Conservation (phyloP, 1,140 invertebrate genomes). For the Paracyclopina nana region DNA sequence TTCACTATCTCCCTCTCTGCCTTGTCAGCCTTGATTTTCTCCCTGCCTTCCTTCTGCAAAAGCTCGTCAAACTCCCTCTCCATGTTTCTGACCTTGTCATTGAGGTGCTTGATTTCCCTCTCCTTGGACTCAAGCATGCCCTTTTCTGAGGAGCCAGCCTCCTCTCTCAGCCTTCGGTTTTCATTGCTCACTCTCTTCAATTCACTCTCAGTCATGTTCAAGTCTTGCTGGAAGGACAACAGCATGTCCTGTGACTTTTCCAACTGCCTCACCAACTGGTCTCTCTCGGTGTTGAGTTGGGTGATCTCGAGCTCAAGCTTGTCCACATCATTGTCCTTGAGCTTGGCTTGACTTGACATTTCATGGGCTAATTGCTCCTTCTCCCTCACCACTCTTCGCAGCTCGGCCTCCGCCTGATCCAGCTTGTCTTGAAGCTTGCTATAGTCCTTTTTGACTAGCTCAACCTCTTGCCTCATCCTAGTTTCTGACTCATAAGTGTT, state of each 20-base stretch:
- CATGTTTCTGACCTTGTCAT: slow-evolving; percentile 42
- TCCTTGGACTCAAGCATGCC: slow-evolving; percentile 45
- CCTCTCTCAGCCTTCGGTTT: slow-evolving; percentile 47
- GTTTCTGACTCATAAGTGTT: slow-evolving; percentile 14
- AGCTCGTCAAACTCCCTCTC: slow-evolving; percentile 25
- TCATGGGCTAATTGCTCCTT: slow-evolving; percentile 21
- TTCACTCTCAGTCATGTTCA: slow-evolving; percentile 53
- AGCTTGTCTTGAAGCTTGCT: slow-evolving; percentile 16
- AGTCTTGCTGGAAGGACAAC: slow-evolving; percentile 71
- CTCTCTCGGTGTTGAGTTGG: slow-evolving; percentile 57
- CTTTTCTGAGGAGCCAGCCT: slow-evolving; percentile 43
- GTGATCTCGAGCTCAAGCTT: slow-evolving; percentile 63
- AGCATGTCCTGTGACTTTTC: slow-evolving; percentile 81
- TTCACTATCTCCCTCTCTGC: slow-evolving; percentile 7
- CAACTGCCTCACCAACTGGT: slow-evolving; percentile 64
- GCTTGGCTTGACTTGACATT: slow-evolving; percentile 12
- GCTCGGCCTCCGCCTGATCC: slow-evolving; percentile 21
- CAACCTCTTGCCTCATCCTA: slow-evolving; percentile 2
- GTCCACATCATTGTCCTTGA: slow-evolving; percentile 22
- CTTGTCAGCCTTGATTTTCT: slow-evolving; percentile 15
- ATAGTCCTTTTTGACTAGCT: slow-evolving; percentile 12
- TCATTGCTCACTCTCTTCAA: slow-evolving; percentile 56
- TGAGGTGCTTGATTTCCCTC: slow-evolving; percentile 45
- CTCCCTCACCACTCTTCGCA: slow-evolving; percentile 19
- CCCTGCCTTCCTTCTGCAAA: slow-evolving; percentile 8